phyloP scores from a whole-genome alignment of 2,888 invertebrate genomes.

The Polymixis lichenea region DNA sequence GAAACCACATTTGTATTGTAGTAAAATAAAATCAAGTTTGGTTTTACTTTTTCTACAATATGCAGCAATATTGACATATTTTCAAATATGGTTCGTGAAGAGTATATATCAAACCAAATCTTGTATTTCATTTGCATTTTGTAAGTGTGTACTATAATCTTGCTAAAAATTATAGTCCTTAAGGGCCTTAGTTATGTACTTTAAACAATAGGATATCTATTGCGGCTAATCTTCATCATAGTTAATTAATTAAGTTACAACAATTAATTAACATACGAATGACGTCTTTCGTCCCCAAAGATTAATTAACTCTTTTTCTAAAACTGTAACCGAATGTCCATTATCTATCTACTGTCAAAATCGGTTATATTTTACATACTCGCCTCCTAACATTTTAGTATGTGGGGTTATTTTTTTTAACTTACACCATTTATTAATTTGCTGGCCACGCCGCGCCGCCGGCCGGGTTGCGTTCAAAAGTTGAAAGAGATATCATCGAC shows the following conservation, averaged over 20 bases:
- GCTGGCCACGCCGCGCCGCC: slow-evolving; percentile 80
- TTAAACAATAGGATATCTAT: too few relatives aligned
- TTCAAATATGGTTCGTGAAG: neutral
- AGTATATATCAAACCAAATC: neutral
- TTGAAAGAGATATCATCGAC: slow-evolving; percentile 90
- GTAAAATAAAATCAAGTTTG: neutral
- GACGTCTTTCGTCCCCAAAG: slow-evolving; percentile 31
- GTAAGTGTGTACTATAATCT: too few relatives aligned
- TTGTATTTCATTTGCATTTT: too few relatives aligned
- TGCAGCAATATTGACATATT: neutral
- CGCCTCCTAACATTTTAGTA: slow-evolving; percentile 77
- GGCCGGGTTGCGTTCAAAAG: slow-evolving; percentile 85
- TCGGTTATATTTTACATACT: slow-evolving; percentile 68
- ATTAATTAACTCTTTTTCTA: slow-evolving; percentile 36
- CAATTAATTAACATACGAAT: slow-evolving; percentile 35
- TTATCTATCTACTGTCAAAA: slow-evolving; percentile 55
- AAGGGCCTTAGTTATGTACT: too few relatives aligned
- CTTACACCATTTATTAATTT: slow-evolving; percentile 84
- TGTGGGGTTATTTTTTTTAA: slow-evolving; percentile 77
- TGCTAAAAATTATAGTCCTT: neutral
- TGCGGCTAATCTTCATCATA: slow-evolving; percentile 1
- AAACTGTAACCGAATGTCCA: slow-evolving; percentile 50
- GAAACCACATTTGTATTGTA: neutral
- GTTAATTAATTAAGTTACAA: slow-evolving; percentile 6
- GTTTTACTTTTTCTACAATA: neutral